These are phyloP conservation scores for Gymnobelideus leadbeateri DNA, from an alignment of 2,113 vertebrate species.

Conservation along the genomic window DNA sequence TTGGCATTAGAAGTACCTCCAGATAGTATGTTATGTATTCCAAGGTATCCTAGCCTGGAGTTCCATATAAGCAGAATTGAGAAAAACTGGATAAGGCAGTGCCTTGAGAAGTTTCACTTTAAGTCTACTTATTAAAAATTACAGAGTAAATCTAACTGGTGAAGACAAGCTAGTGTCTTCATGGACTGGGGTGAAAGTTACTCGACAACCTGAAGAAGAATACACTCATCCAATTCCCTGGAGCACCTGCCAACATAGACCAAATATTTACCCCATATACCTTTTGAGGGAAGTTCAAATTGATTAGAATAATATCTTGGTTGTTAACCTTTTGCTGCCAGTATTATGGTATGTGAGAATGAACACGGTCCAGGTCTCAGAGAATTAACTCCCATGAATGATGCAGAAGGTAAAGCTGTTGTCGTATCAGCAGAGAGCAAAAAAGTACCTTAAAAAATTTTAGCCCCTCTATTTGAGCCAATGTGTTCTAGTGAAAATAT, in stretches of 20 bases:
- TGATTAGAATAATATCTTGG: not conserved
- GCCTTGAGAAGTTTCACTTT: conserved; percentile 50
- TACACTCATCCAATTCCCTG: not conserved
- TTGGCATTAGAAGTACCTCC: conserved; percentile 4
- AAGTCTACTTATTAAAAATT: conserved; percentile 25
- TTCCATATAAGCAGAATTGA: conserved; percentile 42
- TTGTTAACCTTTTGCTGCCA: not conserved
- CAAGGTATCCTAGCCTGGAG: not conserved
- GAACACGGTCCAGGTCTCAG: not conserved
- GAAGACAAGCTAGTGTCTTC: conserved; percentile 21
- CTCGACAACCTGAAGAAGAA: conserved; percentile 45
- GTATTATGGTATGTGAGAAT: not conserved
- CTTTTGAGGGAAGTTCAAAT: not conserved
- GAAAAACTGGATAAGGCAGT: not conserved
- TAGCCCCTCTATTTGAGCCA: not conserved
- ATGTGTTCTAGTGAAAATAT: not conserved
- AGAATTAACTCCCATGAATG: not conserved
- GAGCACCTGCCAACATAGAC: conserved; percentile 8
- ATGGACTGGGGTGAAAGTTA: conserved; percentile 7
- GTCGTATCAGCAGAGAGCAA: not conserved
- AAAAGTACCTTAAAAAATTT: not conserved
- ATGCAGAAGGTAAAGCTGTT: not conserved
- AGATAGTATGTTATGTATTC: not conserved
- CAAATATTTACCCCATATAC: not conserved
- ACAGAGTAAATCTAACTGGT: conserved; percentile 3